Percentiles rank a stretch among this genome's conserved stretches.
Conservation (phyloP, 2,888 invertebrate genomes). For the Alentia gelatinosa region DNA sequence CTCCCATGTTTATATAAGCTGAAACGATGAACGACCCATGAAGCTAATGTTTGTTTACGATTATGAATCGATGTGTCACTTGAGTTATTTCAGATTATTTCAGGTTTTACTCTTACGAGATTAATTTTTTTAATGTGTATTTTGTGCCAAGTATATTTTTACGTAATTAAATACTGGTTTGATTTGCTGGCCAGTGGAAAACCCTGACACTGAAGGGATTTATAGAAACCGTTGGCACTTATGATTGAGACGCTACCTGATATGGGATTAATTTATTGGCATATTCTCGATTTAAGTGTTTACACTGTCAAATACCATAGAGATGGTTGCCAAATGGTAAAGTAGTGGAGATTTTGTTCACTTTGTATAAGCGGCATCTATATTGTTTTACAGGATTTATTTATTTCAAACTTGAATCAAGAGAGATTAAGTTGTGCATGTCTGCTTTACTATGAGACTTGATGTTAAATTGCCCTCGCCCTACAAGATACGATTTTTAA, state of each 20-base stretch:
- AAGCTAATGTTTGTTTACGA: not conserved
- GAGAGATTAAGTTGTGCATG: not conserved
- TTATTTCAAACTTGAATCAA: not conserved
- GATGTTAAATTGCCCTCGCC: not conserved
- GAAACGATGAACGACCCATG: too few relatives aligned
- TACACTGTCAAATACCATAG: not conserved
- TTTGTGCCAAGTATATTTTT: constrained; percentile 10
- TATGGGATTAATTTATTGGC: not conserved
- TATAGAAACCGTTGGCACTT: too few relatives aligned
- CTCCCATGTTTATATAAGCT: too few relatives aligned
- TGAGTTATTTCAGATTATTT: not conserved
- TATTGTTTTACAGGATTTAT: not conserved
- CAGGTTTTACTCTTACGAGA: not conserved
- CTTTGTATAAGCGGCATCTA: not conserved
- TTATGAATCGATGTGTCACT: not conserved
- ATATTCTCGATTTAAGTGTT: not conserved
- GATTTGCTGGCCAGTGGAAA: not conserved
- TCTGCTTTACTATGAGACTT: not conserved
- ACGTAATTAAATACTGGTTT: not conserved
- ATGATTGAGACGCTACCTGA: not conserved
- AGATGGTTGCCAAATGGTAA: not conserved
- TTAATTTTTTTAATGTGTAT: not conserved
- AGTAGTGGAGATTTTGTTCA: not conserved
- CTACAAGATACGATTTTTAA: not conserved
- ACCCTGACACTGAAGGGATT: too few relatives aligned